A percentile compares a stretch with the other conserved stretches of the same genome.
These are phyloP conservation scores for Speoplatyrhinus poulsoni DNA, from an alignment of 2,113 vertebrate species.

Conservation along the genomic window DNA sequence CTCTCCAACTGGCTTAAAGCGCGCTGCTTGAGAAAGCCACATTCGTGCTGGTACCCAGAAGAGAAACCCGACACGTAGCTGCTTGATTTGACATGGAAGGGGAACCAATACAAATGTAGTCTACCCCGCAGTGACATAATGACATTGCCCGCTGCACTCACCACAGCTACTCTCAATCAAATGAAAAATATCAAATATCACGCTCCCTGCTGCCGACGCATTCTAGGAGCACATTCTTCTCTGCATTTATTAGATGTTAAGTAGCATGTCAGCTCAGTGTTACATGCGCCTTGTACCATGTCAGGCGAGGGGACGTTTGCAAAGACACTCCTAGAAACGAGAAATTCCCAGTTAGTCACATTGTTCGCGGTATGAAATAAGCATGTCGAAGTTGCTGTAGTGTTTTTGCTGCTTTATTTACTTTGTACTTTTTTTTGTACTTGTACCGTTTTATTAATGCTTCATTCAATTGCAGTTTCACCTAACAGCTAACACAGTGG, in stretches of 20 bases:
- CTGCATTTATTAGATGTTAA: slow-evolving; percentile 40
- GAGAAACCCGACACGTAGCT: neutral
- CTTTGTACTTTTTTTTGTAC: neutral
- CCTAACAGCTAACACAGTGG: slow-evolving; percentile 13
- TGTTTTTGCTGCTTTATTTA: slow-evolving; percentile 4
- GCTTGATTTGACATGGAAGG: slow-evolving; percentile 19
- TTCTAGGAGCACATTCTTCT: neutral
- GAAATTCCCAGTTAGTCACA: neutral
- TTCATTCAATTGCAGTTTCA: slow-evolving; percentile 2
- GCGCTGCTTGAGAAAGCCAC: neutral
- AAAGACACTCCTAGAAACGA: neutral
- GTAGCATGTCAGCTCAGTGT: slow-evolving; percentile 16
- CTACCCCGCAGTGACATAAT: slow-evolving; percentile 32
- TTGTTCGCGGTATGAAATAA: neutral
- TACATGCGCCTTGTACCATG: slow-evolving; percentile 19
- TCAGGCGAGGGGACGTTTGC: neutral
- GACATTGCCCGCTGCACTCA: slow-evolving; percentile 35
- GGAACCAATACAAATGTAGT: slow-evolving; percentile 26
- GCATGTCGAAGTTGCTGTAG: neutral
- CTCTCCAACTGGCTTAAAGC: neutral
- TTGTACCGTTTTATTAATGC: too few relatives aligned
- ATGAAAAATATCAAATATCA: slow-evolving; percentile 47
- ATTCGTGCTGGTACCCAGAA: neutral
- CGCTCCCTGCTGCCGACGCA: slow-evolving; percentile 24
- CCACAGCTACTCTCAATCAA: slow-evolving; percentile 30